These are phyloP conservation scores for Lymantria dispar DNA, from an alignment of 2,888 invertebrate genomes.

Conservation along the genomic window DNA sequence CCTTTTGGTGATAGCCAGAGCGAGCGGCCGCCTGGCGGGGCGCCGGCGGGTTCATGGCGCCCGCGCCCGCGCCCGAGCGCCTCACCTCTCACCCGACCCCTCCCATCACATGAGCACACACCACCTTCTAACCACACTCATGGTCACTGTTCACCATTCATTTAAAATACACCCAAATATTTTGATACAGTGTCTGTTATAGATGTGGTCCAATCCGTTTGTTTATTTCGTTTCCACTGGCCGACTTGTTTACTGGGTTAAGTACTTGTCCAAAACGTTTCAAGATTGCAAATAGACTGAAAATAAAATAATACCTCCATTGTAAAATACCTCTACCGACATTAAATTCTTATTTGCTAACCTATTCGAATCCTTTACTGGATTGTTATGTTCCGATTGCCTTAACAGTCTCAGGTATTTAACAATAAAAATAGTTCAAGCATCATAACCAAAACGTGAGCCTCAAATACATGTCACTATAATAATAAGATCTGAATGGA, in stretches of 20 bases:
- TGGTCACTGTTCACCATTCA: constrained; percentile 46
- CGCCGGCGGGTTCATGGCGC: constrained; percentile 85
- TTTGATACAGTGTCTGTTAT: constrained; percentile 20
- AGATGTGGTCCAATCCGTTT: constrained; percentile 21
- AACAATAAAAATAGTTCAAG: constrained; percentile 18
- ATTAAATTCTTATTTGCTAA: constrained; percentile 8
- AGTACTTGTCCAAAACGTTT: constrained; percentile 10
- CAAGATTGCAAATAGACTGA: constrained; percentile 19
- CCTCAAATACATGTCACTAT: background rate
- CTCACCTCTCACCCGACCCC: constrained; percentile 79
- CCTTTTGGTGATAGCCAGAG: constrained; percentile 93
- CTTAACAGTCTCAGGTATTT: background rate
- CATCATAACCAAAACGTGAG: constrained; percentile 6
- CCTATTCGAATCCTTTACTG: constrained; percentile 13
- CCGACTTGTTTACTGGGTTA: constrained; percentile 22
- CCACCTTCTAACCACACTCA: constrained; percentile 54
- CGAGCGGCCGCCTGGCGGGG: constrained; percentile 85
- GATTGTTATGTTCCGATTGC: constrained; percentile 21
- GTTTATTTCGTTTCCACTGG: constrained; percentile 24
- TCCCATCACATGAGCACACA: constrained; percentile 71
- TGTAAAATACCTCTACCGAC: constrained; percentile 4
- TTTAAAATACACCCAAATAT: constrained; percentile 42
- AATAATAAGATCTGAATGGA: no score
- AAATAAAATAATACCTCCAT: constrained; percentile 13
- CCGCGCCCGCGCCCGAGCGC: constrained; percentile 80